Evolutionary conservation across 2,113 vertebrate species (phyloP).

Genomic region (Actinemys pallida): DNA sequence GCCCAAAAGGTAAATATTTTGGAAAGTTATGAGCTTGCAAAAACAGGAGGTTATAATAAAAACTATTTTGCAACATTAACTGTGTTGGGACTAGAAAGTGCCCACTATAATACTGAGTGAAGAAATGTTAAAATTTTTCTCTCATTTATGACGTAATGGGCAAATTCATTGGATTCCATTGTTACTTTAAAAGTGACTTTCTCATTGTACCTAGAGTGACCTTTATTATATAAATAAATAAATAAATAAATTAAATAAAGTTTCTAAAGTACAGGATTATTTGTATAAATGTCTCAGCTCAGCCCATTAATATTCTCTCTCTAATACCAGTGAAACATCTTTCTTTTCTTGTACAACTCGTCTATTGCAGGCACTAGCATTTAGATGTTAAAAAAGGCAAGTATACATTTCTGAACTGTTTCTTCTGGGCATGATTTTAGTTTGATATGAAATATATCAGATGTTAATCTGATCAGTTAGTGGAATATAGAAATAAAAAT

Average conservation of each 20-base stretch:
- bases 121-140: not conserved
- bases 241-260: no score
- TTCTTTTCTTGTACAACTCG: not conserved
- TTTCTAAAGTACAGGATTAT: not conserved
- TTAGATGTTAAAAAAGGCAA: not conserved
- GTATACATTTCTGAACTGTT: not conserved
- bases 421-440: constrained; percentile 29
- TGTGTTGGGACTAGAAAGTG: not conserved
- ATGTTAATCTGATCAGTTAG: not conserved
- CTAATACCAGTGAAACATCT: not conserved
- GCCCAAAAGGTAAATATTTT: constrained; percentile 28
- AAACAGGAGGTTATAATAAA: not conserved
- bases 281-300: not conserved
- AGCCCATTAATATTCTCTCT: not conserved
- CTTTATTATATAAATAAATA: not conserved
- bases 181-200: not conserved
- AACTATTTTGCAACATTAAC: not conserved
- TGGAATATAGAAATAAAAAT: not conserved
- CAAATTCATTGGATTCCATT: not conserved
- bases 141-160: not conserved
- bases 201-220: not conserved
- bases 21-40: not conserved
- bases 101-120: not conserved
- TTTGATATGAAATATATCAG: not conserved
- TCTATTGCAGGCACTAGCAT: constrained; percentile 1